Conservation (phyloP, 2,113 vertebrate genomes). For the Podarcis muralis region DNA sequence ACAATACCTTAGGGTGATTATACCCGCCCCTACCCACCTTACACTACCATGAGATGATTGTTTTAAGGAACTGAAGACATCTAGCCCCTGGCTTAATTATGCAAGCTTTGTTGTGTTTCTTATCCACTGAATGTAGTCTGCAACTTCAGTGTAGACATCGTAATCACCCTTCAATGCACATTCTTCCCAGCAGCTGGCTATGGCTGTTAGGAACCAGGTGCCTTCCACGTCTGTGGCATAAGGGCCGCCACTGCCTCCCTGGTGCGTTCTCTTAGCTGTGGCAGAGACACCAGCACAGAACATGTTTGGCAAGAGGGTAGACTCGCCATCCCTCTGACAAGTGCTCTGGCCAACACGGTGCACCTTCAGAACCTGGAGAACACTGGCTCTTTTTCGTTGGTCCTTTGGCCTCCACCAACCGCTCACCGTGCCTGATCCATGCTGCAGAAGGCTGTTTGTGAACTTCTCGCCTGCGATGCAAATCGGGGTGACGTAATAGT, state of each 20-base stretch:
- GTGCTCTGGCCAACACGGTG: constrained; percentile 80
- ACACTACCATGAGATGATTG: background rate
- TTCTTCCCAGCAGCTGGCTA: constrained; percentile 94
- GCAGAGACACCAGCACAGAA: constrained; percentile 86
- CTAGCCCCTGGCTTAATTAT: constrained; percentile 19
- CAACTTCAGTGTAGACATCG: constrained; percentile 89
- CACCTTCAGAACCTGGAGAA: constrained; percentile 83
- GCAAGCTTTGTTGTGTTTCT: constrained; percentile 65
- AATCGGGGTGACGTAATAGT: constrained; percentile 79
- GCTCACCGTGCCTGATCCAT: constrained; percentile 80
- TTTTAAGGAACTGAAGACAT: fast-evolving
- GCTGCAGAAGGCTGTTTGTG: constrained; percentile 79
- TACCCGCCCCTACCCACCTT: background rate
- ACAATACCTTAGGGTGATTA: too few species aligned
- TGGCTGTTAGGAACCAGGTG: constrained; percentile 90
- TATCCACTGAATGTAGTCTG: constrained; percentile 87
- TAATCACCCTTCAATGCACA: constrained; percentile 90
- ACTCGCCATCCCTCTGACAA: constrained; percentile 82
- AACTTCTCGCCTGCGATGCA: constrained; percentile 87
- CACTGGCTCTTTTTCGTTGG: constrained; percentile 66
- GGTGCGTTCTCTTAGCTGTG: constrained; percentile 82
- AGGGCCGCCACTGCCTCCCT: constrained; percentile 92
- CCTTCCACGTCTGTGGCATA: constrained; percentile 79
- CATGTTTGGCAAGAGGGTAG: constrained; percentile 82
- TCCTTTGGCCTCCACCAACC: constrained; percentile 85